phyloP scores from a whole-genome alignment of 2,888 invertebrate genomes.

The Phasia obesa region DNA sequence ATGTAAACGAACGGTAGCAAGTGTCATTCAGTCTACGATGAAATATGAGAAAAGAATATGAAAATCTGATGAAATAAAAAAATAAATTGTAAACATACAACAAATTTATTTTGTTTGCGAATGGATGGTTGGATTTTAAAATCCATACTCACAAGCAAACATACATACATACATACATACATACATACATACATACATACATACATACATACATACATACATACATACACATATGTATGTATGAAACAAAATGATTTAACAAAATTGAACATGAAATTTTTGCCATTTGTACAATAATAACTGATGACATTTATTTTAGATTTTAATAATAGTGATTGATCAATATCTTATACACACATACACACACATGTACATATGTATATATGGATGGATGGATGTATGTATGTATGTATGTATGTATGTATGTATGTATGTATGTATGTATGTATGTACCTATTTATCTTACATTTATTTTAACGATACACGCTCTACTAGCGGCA shows the following conservation, averaged over 20 bases:
- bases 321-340: neutral
- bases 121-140: constrained; percentile 24
- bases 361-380: neutral
- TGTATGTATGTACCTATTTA: neutral
- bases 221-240: no score
- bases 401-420: neutral
- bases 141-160: no score
- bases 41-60: constrained; percentile 20
- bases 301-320: neutral
- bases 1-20: constrained; percentile 59
- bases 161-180: neutral
- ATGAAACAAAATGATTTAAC: no score
- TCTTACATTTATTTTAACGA: no score
- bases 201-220: neutral
- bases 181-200: neutral
- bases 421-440: constrained; percentile 1
- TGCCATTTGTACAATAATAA: neutral
- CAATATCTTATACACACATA: no score
- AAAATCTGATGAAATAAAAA: constrained; percentile 64
- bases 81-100: constrained; percentile 12
- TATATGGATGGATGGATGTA: constrained; percentile 1
- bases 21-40: constrained; percentile 44
- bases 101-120: constrained; percentile 31
- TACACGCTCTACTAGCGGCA: no score
- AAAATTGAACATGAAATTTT: no score